phyloP scores from a whole-genome alignment of 1,140 invertebrate species.

The Hestina assimilis region DNA sequence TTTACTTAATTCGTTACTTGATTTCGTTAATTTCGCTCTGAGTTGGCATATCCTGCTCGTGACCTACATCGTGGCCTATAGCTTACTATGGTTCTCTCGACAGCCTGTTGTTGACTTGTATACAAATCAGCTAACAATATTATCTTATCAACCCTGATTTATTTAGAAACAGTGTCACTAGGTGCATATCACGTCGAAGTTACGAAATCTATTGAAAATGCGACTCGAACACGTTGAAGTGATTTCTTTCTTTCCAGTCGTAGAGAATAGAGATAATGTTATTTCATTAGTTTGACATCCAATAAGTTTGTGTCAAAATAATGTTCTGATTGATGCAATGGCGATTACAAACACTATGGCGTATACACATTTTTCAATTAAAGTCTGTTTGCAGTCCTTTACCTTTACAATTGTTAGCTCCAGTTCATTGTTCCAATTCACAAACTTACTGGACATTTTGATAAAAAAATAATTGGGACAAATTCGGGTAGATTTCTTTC shows the following conservation, averaged over 20 bases:
- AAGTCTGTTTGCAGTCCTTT: no score
- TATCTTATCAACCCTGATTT: slow-evolving; percentile 66
- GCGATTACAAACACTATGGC: no score
- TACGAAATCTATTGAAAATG: slow-evolving; percentile 26
- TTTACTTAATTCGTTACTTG: no score
- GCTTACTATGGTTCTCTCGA: slow-evolving; percentile 32
- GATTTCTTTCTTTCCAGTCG: neutral
- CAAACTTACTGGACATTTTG: no score
- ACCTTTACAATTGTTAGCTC: no score
- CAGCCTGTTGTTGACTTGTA: slow-evolving; percentile 32
- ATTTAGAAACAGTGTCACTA: slow-evolving; percentile 51
- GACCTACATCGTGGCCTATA: slow-evolving; percentile 11
- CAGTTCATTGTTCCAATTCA: no score
- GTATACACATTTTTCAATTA: no score
- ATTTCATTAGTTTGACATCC: no score
- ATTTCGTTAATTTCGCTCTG: neutral
- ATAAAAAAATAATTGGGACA: no score
- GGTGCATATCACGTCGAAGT: slow-evolving; percentile 22
- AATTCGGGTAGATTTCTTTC: no score
- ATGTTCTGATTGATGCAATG: no score
- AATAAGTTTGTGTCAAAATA: no score
- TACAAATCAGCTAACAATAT: slow-evolving; percentile 41
- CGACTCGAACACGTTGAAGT: slow-evolving; percentile 1
- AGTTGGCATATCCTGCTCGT: slow-evolving; percentile 14
- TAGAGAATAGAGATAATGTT: neutral